Evolutionary conservation across 2,113 vertebrate species (phyloP).

Genomic region (Entomyzon cyanotis): DNA sequence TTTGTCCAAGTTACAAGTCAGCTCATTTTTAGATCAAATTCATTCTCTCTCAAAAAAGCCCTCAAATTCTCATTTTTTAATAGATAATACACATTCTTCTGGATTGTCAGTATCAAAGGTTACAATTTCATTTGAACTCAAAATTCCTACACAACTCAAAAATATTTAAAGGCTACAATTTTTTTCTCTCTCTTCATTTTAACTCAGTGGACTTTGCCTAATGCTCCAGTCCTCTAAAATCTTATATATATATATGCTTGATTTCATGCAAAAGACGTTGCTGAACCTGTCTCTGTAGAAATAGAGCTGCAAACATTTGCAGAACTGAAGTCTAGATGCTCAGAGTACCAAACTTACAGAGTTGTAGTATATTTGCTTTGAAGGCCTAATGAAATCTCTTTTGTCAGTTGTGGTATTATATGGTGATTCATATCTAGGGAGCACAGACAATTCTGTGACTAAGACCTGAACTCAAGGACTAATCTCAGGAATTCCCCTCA

Average conservation of each 20-base stretch:
- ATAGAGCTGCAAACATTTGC: background rate
- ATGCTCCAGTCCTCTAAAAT: background rate
- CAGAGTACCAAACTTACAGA: background rate
- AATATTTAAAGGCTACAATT: background rate
- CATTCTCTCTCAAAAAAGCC: background rate
- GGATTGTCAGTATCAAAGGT: background rate
- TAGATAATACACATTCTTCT: background rate
- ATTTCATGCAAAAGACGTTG: background rate
- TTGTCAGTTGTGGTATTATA: background rate
- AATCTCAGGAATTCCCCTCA: background rate
- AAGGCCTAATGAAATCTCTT: background rate
- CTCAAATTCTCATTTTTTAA: background rate
- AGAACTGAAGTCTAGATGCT: background rate
- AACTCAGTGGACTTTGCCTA: background rate
- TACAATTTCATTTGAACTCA: background rate
- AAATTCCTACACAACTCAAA: background rate
- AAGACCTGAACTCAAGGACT: background rate
- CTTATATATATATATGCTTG: background rate
- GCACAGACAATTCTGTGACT: background rate
- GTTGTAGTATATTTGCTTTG: background rate
- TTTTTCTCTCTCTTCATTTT: background rate
- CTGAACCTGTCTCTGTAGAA: background rate
- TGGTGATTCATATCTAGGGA: background rate
- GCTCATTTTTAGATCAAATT: background rate
- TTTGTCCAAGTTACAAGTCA: background rate